Base-by-base conservation (phyloP, 2,797 vertebrate genomes). In the Anguilla pacifica region DNA sequence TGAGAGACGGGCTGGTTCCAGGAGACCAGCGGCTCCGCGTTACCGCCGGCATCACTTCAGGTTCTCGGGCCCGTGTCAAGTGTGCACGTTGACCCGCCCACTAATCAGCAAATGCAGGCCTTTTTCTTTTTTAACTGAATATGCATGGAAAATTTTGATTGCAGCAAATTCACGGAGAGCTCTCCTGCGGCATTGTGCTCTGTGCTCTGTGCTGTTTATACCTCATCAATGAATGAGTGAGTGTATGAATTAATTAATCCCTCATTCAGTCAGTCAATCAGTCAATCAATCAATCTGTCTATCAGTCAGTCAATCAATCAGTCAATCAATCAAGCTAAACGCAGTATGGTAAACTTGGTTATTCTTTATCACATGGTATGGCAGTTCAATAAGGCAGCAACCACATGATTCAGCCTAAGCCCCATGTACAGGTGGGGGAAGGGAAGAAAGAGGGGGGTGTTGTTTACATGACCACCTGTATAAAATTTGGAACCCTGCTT, bases 61-160 rank as follows among this genome's bases (percentile, higher is more conserved):
- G 67, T 55, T 64, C 84, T 70, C 0, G 25, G 39, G 39, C 61
- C 35, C 19, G 7, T 19, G 81, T 74, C 11, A 15, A 67, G 74
- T 59, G 61, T 5, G 35, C 22, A 31, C 57, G 70, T 35, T 3
- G 64, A 49, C 64, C 64, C 22, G 57, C 46, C 53, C 67, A 57
- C 64, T 72, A 39, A 84, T 87, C 49, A 55, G 39, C 22, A 74
- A 59, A 57, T 35, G n/a, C 82, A n/a, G 19, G 11, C 2, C 19
- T 1, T 51, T 46, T 57, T 19, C 67, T 74, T 22, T 53, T 11
- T 53, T 7, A 10, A 53, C 28, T 43, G 31, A 77, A 72, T 72
- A 70, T 74, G 82, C 39, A 87, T 87, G 57, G 22, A 51, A 35
- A 43, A 43, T 43, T 70, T 39, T 81, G 59, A 70, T n/a, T 55